A percentile compares a stretch with the other conserved stretches of the same genome.
These are phyloP conservation scores for Cnemophilus loriae DNA, from an alignment of 2,113 vertebrate genomes.

Conservation along the genomic window DNA sequence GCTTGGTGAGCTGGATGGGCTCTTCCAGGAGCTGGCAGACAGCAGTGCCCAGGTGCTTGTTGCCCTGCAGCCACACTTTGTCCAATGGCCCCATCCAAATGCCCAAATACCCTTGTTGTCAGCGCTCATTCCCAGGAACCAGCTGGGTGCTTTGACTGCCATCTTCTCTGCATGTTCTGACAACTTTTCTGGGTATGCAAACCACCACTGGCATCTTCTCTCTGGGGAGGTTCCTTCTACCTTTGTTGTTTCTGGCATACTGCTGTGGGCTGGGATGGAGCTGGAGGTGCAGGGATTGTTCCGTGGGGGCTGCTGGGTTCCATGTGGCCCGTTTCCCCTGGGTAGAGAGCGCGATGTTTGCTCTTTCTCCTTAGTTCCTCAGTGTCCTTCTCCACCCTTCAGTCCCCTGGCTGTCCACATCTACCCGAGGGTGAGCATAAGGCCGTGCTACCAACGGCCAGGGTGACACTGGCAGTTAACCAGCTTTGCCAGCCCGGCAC, in stretches of 20 bases:
- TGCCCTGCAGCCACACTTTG: accelerated
- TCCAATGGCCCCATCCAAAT: accelerated
- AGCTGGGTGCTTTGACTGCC: accelerated
- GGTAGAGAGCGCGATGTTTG: accelerated
- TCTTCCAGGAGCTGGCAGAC: not conserved
- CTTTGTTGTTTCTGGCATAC: accelerated
- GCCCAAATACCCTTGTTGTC: too few relatives aligned
- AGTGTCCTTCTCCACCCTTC: accelerated
- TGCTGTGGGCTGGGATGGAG: too few relatives aligned
- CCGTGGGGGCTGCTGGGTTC: accelerated
- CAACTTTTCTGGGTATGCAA: not conserved
- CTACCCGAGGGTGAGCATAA: not conserved
- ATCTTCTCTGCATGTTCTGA: not conserved
- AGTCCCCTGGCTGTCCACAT: accelerated
- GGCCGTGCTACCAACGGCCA: not conserved
- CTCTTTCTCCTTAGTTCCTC: not conserved
- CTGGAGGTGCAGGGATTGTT: not conserved
- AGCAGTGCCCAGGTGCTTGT: not conserved
- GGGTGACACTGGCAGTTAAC: not conserved
- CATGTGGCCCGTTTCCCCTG: not conserved
- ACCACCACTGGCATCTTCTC: accelerated
- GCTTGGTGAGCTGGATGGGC: accelerated
- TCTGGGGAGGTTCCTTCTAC: not conserved
- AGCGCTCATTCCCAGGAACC: not conserved
- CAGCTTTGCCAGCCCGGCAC: not conserved